Conservation (phyloP, 2,113 vertebrate species). For the Microcebus tavaratra region DNA sequence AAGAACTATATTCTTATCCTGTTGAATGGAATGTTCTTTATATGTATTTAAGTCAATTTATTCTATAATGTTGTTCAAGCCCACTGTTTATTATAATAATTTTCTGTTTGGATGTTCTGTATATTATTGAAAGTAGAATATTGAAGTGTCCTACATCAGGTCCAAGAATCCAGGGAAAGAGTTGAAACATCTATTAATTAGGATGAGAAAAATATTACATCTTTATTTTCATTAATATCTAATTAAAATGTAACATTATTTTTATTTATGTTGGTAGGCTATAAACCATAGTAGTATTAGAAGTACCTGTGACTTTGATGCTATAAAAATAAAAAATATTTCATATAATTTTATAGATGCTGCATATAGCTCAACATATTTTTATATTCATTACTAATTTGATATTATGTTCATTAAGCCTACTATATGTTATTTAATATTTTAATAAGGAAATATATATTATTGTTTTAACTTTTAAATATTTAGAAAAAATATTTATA, state of each 20-base stretch:
- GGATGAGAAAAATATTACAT: neutral
- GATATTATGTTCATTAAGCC: neutral
- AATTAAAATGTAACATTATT: neutral
- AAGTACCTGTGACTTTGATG: neutral
- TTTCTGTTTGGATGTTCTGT: neutral
- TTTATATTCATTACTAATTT: neutral
- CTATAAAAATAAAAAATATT: neutral
- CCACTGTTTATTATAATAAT: neutral
- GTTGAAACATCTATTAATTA: neutral
- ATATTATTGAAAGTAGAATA: neutral
- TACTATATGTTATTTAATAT: neutral
- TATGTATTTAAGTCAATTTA: neutral
- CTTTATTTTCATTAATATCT: constrained; percentile 5
- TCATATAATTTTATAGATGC: neutral
- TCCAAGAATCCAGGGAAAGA: neutral
- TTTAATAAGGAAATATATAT: neutral
- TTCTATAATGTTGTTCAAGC: neutral
- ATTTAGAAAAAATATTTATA: neutral
- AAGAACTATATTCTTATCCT: neutral
- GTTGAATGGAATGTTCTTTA: neutral
- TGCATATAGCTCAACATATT: neutral
- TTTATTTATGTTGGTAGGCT: neutral
- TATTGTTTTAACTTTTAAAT: neutral
- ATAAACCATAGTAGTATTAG: neutral
- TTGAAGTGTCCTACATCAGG: neutral